Evolutionary conservation across 2,797 vertebrate species (phyloP).

Genomic region (Urophycis tenuis): DNA sequence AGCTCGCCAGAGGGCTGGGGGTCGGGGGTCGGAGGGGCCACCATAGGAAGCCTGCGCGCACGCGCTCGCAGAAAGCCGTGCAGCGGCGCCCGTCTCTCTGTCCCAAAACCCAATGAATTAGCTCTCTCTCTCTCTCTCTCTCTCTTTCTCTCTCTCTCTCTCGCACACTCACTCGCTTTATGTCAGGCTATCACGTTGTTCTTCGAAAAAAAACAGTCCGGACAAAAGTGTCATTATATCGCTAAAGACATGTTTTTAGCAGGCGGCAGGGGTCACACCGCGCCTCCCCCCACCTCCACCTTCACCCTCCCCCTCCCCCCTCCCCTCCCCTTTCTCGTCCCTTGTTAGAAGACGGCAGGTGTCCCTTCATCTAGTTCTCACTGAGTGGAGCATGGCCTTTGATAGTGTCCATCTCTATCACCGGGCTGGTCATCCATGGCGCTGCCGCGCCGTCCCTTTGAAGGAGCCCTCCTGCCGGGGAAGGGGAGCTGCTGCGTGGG

Average conservation of each 20-base stretch:
- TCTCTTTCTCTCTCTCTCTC: neutral
- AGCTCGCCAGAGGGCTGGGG: slow-evolving; percentile 31
- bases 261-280: neutral
- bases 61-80: slow-evolving; percentile 9
- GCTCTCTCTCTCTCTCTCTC: neutral
- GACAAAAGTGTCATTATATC: neutral
- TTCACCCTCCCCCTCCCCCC: neutral
- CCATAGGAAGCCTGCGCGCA: slow-evolving; percentile 28
- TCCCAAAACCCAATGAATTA: neutral
- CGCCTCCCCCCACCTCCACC: neutral
- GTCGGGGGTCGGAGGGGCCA: slow-evolving; percentile 19
- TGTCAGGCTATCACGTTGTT: neutral
- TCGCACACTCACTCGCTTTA: too few relatives aligned
- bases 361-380: slow-evolving; percentile 54
- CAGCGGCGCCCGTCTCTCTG: neutral
- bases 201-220: neutral
- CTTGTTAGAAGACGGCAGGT: slow-evolving; percentile 8
- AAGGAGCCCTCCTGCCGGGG: slow-evolving; percentile 41
- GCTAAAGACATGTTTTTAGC: neutral
- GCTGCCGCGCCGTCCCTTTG: slow-evolving; percentile 34
- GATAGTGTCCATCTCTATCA: slow-evolving; percentile 49
- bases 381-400: slow-evolving; percentile 36
- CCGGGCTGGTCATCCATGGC: slow-evolving; percentile 42
- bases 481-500: neutral
- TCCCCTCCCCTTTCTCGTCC: slow-evolving; percentile 2